Evolutionary conservation across 2,888 invertebrate genomes (phyloP).

Genomic region (Eupithecia pulchellata): DNA sequence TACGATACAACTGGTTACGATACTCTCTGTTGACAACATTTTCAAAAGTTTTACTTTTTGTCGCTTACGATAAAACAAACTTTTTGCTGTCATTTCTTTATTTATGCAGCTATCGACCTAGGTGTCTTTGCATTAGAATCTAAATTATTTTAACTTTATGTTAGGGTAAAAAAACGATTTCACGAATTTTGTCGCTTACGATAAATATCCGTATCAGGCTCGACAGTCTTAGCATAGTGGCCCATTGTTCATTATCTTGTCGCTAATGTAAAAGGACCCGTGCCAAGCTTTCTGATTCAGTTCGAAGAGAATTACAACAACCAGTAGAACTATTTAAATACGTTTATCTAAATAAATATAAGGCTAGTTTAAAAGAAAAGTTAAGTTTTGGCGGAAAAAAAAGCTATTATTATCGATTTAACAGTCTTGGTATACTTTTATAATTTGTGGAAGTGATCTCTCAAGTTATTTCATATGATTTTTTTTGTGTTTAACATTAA

Average conservation of each 20-base stretch:
- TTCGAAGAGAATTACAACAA: not conserved
- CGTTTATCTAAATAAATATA: not conserved
- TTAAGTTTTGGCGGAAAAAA: not conserved
- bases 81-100: too few relatives aligned
- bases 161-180: too few relatives aligned
- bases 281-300: slow-evolving; percentile 1
- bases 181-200: too few relatives aligned
- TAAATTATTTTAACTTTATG: too few relatives aligned
- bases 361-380: not conserved
- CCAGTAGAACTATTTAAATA: not conserved
- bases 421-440: not conserved
- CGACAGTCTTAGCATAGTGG: not conserved
- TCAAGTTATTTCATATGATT: too few relatives aligned
- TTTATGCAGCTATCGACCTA: too few relatives aligned
- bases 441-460: not conserved
- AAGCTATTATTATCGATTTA: not conserved
- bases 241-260: slow-evolving; percentile 1
- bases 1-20: too few relatives aligned
- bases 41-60: too few relatives aligned
- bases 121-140: too few relatives aligned
- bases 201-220: too few relatives aligned
- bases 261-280: slow-evolving; percentile 5
- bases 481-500: not conserved
- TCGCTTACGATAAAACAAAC: too few relatives aligned
- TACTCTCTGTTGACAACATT: too few relatives aligned